These are phyloP conservation scores for Styela clava DNA, from an alignment of 23 tunicate species.

Conservation along the genomic window DNA sequence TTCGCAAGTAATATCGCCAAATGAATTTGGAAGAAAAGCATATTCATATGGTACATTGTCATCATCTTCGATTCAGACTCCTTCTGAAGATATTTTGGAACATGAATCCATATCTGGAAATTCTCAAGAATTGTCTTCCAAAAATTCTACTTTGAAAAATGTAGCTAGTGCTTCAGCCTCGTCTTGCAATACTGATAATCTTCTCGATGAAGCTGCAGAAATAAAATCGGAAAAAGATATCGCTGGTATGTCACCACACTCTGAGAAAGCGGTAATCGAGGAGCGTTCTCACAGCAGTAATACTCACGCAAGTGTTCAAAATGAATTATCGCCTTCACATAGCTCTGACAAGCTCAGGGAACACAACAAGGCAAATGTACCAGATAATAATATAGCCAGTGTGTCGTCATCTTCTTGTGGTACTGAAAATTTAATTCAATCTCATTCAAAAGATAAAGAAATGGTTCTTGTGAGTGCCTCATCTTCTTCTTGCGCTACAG, in stretches of 20 bases:
- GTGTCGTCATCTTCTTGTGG: background rate
- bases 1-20: background rate
- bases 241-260: background rate
- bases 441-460: background rate
- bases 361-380: background rate
- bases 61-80: background rate
- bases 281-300: background rate
- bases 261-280: background rate
- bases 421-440: background rate
- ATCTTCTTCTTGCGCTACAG: background rate
- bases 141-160: background rate
- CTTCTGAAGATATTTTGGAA: background rate
- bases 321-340: background rate
- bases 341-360: background rate
- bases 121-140: background rate
- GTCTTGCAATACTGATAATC: background rate
- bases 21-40: background rate
- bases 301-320: too few species aligned
- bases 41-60: background rate
- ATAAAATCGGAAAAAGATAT: background rate
- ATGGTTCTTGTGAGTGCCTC: background rate
- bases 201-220: background rate
- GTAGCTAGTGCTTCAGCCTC: background rate
- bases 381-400: background rate
- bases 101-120: background rate